phyloP scores from a whole-genome alignment of 2,113 vertebrate genomes.

The Laticauda laticaudata region DNA sequence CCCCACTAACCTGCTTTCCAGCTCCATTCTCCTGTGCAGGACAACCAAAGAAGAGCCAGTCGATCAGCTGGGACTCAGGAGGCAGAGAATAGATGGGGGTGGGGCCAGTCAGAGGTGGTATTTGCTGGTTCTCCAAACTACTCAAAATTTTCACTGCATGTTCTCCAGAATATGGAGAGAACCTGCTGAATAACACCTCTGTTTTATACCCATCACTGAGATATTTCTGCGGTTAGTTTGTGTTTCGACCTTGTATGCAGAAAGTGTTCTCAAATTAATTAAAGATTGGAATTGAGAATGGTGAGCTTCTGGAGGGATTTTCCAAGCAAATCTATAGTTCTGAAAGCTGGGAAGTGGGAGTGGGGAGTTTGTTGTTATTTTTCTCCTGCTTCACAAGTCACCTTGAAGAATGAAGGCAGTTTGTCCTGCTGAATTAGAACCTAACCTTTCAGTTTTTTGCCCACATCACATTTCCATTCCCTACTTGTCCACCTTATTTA shows the following conservation, averaged over 20 bases:
- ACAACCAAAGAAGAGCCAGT: no score
- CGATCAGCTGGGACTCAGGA: no score
- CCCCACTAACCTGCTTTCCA: no score
- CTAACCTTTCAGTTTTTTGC: not conserved
- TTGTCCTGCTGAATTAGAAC: not conserved
- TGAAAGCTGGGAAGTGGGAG: not conserved
- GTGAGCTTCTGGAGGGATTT: not conserved
- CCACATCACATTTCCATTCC: not conserved
- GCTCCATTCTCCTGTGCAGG: no score
- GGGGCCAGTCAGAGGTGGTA: no score
- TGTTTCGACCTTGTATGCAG: not conserved
- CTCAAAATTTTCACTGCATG: no score
- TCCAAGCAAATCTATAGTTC: not conserved
- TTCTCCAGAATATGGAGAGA: no score
- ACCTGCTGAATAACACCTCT: no score
- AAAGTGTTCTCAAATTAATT: not conserved
- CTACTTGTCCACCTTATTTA: not conserved
- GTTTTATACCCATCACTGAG: not conserved
- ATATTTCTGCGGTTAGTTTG: not conserved
- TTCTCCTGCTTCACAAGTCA: not conserved
- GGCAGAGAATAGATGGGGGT: no score
- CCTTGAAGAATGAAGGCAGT: not conserved
- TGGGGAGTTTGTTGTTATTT: not conserved
- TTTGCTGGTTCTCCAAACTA: no score
- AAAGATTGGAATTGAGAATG: not conserved